Evolutionary conservation across 2,888 invertebrate genomes (phyloP).

Genomic region (Epinotia ramella): DNA sequence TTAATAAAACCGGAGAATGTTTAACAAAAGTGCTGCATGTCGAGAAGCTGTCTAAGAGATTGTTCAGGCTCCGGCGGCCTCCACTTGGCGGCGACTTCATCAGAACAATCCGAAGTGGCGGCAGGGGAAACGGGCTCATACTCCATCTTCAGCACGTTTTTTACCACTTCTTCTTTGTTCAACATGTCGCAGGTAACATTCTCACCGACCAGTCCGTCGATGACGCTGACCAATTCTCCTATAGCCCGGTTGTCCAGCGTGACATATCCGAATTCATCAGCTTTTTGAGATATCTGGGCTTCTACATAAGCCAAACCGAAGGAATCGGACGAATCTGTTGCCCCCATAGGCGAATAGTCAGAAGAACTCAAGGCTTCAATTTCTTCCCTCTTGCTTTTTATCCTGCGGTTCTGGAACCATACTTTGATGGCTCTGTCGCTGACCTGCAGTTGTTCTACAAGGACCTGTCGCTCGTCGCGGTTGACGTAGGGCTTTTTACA

Average conservation of each 20-base stretch:
- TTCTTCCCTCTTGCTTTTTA: conserved; percentile 86
- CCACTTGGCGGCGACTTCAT: conserved; percentile 53
- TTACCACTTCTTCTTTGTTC: conserved; percentile 33
- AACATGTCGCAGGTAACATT: conserved; percentile 36
- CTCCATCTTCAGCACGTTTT: conserved; percentile 44
- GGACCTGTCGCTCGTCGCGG: conserved; percentile 87
- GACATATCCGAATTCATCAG: conserved; percentile 63
- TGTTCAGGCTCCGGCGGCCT: conserved; percentile 51
- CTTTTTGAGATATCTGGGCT: conserved; percentile 58
- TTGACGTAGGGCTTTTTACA: conserved; percentile 87
- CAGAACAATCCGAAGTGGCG: conserved; percentile 51
- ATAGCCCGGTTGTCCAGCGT: conserved; percentile 62
- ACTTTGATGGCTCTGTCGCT: conserved; percentile 91
- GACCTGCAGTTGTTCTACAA: conserved; percentile 86
- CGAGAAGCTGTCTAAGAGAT: conserved; percentile 55
- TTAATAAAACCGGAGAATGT: not conserved
- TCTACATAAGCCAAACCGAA: conserved; percentile 59
- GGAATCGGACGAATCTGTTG: conserved; percentile 33
- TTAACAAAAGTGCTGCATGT: conserved; percentile 51
- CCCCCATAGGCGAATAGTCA: conserved; percentile 30
- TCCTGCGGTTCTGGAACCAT: conserved; percentile 92
- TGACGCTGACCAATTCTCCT: conserved; percentile 57
- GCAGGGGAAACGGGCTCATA: conserved; percentile 73
- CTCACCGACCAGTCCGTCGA: conserved; percentile 56
- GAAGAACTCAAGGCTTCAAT: conserved; percentile 41